A percentile compares a stretch with the other conserved stretches of the same genome.
Conservation (phyloP, 2,888 invertebrate genomes). For the Steinernema carpocapsae region DNA sequence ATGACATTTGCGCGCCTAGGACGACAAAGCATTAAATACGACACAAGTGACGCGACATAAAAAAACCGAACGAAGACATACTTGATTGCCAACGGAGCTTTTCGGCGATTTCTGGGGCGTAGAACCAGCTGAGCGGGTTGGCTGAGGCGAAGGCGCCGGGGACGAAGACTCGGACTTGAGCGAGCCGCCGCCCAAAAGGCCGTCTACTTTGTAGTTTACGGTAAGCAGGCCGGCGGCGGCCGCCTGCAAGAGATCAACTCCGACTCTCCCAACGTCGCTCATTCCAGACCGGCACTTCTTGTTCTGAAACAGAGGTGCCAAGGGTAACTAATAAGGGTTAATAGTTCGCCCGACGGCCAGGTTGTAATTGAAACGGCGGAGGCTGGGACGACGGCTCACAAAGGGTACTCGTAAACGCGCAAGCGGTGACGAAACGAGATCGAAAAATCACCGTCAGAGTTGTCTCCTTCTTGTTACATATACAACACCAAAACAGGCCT, state of each 20-base stretch:
- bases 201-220: conserved; percentile 17
- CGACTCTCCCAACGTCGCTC: conserved; percentile 22
- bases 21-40: too few species aligned
- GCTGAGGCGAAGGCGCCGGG: conserved; percentile 13
- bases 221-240: conserved; percentile 19
- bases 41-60: too few species aligned
- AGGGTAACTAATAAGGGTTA: background rate
- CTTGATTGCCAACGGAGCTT: conserved; percentile 1
- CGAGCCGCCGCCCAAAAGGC: conserved; percentile 8
- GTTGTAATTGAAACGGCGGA: conserved; percentile 28
- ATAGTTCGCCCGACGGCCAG: background rate
- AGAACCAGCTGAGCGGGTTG: conserved; percentile 11
- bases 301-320: conserved; percentile 4
- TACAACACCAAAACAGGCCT: conserved; percentile 33
- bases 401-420: conserved; percentile 21
- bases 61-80: background rate
- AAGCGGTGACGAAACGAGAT: conserved; percentile 30
- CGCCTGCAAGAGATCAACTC: conserved; percentile 26
- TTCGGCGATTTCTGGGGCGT: conserved; percentile 26
- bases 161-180: conserved; percentile 18
- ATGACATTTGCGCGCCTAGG: too few species aligned
- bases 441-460: conserved; percentile 32
- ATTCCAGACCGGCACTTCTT: conserved; percentile 34
- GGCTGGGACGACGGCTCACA: conserved; percentile 13
- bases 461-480: conserved; percentile 26